Conservation (phyloP, 2,797 vertebrate species). For the Acanthornis magna region DNA sequence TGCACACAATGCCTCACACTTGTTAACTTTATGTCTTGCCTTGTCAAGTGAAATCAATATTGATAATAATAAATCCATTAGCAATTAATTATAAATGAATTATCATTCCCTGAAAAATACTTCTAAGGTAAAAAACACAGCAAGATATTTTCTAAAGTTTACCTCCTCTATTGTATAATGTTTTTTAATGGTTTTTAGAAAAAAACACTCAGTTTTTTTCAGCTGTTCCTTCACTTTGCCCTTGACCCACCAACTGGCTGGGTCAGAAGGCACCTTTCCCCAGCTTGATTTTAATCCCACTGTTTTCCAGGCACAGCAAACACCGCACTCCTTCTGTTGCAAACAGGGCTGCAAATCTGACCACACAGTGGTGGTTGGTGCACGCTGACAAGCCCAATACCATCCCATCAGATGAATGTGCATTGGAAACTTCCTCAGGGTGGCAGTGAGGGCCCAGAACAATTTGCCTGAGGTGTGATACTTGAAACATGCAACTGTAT, state of each 20-base stretch:
- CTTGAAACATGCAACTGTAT: background rate
- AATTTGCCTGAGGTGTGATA: background rate
- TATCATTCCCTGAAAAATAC: background rate
- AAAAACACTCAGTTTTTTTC: background rate
- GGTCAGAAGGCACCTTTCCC: background rate
- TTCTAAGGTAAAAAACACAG: background rate
- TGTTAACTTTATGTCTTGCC: background rate
- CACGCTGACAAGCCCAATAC: accelerated
- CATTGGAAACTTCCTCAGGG: constrained; percentile 17
- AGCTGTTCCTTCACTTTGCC: background rate
- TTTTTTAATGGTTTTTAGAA: background rate
- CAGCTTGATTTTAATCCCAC: background rate
- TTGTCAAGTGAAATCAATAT: constrained; percentile 16
- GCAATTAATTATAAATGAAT: constrained; percentile 16
- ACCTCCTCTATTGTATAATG: background rate
- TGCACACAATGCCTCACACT: background rate
- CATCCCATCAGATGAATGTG: accelerated
- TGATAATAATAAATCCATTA: constrained; percentile 15
- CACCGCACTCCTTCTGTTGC: background rate
- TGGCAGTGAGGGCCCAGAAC: constrained; percentile 23
- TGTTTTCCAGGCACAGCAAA: background rate
- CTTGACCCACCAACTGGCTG: background rate
- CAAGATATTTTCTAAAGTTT: background rate
- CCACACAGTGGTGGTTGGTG: accelerated
- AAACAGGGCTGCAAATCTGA: background rate